These are phyloP conservation scores for Megamerina dolium DNA, from an alignment of 2,888 invertebrate species.

Conservation along the genomic window DNA sequence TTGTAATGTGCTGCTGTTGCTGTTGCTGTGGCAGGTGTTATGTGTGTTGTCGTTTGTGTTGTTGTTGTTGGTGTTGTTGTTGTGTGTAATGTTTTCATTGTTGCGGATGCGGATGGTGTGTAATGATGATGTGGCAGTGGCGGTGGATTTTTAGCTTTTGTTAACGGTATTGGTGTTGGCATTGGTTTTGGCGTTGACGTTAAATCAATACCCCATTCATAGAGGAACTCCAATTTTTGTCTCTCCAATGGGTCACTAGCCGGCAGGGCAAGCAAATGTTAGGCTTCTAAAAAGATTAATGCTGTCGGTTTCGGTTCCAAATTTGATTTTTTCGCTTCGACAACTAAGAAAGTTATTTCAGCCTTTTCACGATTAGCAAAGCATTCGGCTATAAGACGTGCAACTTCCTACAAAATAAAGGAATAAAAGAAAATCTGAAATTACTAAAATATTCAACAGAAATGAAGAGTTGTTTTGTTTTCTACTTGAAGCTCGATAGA, in stretches of 20 bases:
- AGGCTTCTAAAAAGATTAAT: constrained; percentile 85
- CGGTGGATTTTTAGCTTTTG: constrained; percentile 51
- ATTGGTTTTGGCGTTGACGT: constrained; percentile 46
- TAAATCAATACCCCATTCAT: constrained; percentile 48
- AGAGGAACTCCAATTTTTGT: constrained; percentile 44
- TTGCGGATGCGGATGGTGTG: constrained; percentile 17
- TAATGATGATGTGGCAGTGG: constrained; percentile 36
- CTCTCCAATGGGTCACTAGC: constrained; percentile 56
- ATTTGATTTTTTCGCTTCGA: constrained; percentile 87
- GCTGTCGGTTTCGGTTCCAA: constrained; percentile 88
- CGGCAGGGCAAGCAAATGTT: constrained; percentile 85
- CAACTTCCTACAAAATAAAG: constrained; percentile 59
- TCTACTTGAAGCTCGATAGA: too few relatives aligned
- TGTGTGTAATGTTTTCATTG: constrained; percentile 2
- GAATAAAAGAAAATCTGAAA: background rate
- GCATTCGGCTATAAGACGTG: constrained; percentile 85
- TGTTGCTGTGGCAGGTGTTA: constrained; percentile 4
- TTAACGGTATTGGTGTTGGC: constrained; percentile 46
- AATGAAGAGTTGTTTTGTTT: too few relatives aligned
- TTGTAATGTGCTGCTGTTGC: constrained; percentile 5
- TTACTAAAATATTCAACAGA: too few relatives aligned
- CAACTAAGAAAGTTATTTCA: constrained; percentile 89
- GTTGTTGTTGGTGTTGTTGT: constrained; percentile 7
- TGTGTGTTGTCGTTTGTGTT: constrained; percentile 2
- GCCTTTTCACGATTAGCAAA: constrained; percentile 81